Conservation (phyloP, 2,888 invertebrate species). For the Hydriomena furcata region DNA sequence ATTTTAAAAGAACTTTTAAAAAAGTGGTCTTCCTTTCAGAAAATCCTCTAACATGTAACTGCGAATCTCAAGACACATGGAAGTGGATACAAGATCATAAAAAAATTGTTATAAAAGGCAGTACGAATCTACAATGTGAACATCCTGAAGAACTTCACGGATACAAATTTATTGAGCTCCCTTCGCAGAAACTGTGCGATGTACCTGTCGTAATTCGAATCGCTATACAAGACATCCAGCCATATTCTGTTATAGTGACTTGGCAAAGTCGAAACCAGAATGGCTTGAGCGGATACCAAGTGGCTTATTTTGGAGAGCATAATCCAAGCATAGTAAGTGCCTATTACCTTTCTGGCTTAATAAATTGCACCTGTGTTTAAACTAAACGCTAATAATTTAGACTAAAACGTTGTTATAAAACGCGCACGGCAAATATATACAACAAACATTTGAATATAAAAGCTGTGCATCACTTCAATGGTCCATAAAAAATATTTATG, state of each 20-base stretch:
- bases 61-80: conserved; percentile 95
- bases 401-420: conserved; percentile 57
- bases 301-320: conserved; percentile 89
- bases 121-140: conserved; percentile 88
- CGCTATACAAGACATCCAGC: conserved; percentile 94
- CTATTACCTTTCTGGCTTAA: conserved; percentile 23
- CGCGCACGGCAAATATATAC: conserved; percentile 65
- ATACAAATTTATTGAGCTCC: conserved; percentile 89
- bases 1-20: too few species aligned
- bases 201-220: conserved; percentile 92
- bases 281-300: conserved; percentile 92
- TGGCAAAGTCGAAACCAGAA: conserved; percentile 96
- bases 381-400: conserved; percentile 53
- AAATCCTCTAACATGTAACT: conserved; percentile 95
- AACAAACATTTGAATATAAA: conserved; percentile 81
- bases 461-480: conserved; percentile 82
- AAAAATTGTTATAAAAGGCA: conserved; percentile 86
- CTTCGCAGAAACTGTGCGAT: conserved; percentile 93
- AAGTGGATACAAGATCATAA: conserved; percentile 95
- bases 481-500: conserved; percentile 83
- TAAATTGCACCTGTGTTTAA: conserved; percentile 42
- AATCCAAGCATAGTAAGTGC: conserved; percentile 80
- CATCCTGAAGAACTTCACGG: conserved; percentile 92
- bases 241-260: conserved; percentile 92
- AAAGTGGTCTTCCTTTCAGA: conserved; percentile 77